Percentiles rank a stretch among this genome's conserved stretches.
These are phyloP conservation scores for Aphis craccivora DNA, from an alignment of 1,140 invertebrate genomes.

Conservation along the genomic window DNA sequence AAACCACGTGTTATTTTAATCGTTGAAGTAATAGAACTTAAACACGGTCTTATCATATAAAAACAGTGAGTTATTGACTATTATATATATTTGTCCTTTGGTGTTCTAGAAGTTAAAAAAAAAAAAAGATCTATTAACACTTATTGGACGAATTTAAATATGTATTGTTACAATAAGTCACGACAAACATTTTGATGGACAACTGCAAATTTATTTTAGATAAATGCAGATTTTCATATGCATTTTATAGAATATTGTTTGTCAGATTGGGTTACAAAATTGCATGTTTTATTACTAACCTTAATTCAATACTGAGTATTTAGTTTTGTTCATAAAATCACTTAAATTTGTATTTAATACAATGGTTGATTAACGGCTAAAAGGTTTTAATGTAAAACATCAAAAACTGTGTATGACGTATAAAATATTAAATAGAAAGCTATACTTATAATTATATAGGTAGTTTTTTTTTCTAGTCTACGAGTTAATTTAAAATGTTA, in stretches of 20 bases:
- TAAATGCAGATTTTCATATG: background rate
- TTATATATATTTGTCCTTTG: too few relatives aligned
- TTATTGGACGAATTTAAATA: too few relatives aligned
- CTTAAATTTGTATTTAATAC: background rate
- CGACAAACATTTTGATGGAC: background rate
- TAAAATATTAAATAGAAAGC: background rate
- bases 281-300: background rate
- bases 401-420: background rate
- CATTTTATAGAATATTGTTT: background rate
- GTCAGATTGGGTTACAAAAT: background rate
- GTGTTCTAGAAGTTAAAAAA: too few relatives aligned
- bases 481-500: background rate
- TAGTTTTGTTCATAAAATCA: slow-evolving; percentile 2
- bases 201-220: background rate
- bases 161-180: background rate
- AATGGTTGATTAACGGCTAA: background rate
- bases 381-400: background rate
- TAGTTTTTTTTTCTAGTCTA: background rate
- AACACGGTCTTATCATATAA: too few relatives aligned
- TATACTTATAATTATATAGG: background rate
- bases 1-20: too few relatives aligned
- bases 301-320: background rate
- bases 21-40: too few relatives aligned
- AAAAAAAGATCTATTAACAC: too few relatives aligned
- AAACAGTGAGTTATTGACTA: too few relatives aligned